phyloP scores from a whole-genome alignment of 2,797 vertebrate species.

The Cossypha dichroa region DNA sequence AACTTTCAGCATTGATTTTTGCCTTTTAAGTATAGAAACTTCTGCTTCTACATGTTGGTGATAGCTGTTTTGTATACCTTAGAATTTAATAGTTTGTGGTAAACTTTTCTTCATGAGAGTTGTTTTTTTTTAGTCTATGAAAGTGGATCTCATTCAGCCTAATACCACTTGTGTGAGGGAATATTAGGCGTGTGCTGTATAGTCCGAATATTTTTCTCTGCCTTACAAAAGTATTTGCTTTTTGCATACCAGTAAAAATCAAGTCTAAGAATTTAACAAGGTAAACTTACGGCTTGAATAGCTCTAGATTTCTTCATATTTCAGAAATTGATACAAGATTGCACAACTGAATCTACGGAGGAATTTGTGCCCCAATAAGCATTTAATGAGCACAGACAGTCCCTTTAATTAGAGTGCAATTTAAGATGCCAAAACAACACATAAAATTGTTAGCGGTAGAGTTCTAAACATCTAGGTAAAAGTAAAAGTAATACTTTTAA shows the following conservation, averaged over 20 bases:
- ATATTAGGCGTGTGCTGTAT: fast-evolving
- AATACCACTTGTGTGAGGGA: neutral
- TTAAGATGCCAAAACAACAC: neutral
- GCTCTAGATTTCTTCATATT: neutral
- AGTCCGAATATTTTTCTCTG: neutral
- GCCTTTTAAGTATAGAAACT: neutral
- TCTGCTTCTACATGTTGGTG: neutral
- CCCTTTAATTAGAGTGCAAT: neutral
- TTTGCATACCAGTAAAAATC: neutral
- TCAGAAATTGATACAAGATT: neutral
- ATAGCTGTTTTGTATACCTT: neutral
- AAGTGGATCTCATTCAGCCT: neutral
- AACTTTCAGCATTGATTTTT: neutral
- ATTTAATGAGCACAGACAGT: neutral
- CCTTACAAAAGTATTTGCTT: neutral
- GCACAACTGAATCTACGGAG: neutral
- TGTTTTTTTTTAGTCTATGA: neutral
- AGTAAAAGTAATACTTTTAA: neutral
- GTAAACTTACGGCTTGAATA: neutral
- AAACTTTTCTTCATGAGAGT: neutral
- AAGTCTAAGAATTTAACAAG: neutral
- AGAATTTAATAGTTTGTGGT: neutral
- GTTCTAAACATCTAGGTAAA: neutral
- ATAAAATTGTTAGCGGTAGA: neutral
- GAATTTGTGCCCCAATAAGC: neutral